Evolutionary conservation across 92 coral and sea anemone species (phyloP).

Genomic region (Epizoanthus illoricatus): DNA sequence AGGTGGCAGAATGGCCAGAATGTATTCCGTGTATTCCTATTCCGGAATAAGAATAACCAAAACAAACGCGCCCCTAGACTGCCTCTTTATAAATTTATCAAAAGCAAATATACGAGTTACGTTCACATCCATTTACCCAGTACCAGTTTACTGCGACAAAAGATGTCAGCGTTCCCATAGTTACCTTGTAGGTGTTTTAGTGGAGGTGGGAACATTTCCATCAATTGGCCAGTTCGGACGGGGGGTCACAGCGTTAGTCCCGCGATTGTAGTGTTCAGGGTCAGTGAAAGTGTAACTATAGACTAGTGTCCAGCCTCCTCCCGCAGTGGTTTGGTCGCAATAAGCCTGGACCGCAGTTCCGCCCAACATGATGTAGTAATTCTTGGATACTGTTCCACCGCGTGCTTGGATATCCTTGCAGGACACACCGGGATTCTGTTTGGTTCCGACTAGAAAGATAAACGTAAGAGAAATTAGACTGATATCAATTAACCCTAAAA

Average conservation of each 20-base stretch:
- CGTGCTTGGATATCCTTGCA: slow-evolving; percentile 17
- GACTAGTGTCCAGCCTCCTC: slow-evolving; percentile 35
- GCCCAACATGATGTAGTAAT: slow-evolving; percentile 21
- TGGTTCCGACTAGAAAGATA: slow-evolving; percentile 13
- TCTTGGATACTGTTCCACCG: slow-evolving; percentile 12
- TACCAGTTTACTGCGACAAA: not conserved
- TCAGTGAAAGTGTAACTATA: slow-evolving; percentile 31
- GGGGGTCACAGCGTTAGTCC: slow-evolving; percentile 29
- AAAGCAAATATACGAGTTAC: no score
- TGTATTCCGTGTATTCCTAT: no score
- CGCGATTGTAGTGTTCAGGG: slow-evolving; percentile 21
- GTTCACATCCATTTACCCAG: no score
- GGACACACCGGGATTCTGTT: slow-evolving; percentile 16
- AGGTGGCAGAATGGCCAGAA: no score
- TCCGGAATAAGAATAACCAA: no score
- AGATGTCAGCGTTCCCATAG: not conserved
- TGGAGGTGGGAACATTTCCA: slow-evolving; percentile 19
- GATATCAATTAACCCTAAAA: no score
- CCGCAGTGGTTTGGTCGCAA: slow-evolving; percentile 25
- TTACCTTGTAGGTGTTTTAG: slow-evolving; percentile 19
- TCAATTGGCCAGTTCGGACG: slow-evolving; percentile 31
- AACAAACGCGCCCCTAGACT: no score
- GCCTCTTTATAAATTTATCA: no score
- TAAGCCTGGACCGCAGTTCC: slow-evolving; percentile 5
- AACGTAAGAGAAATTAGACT: not conserved